Conservation (phyloP, 1,140 invertebrate genomes). For the Drosophila subpulchrella region DNA sequence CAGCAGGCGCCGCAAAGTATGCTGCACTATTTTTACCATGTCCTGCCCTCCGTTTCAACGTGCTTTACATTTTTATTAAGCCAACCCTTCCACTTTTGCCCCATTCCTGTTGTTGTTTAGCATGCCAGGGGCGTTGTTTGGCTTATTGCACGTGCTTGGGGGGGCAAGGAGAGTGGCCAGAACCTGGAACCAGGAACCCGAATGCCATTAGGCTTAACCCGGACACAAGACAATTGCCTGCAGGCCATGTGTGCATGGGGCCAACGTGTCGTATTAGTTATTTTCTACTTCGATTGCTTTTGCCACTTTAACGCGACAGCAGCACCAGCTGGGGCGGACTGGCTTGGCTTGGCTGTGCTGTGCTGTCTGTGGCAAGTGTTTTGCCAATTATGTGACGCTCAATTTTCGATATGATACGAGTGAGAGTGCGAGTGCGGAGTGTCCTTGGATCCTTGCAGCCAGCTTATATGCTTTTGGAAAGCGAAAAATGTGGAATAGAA, state of each 20-base stretch:
- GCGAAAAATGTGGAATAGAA: constrained; percentile 5
- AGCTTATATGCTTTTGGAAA: constrained; percentile 17
- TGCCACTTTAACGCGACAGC: constrained; percentile 80
- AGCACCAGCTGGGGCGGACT: constrained; percentile 25
- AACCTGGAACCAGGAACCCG: constrained; percentile 20
- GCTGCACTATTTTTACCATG: constrained; percentile 78
- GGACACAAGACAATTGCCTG: constrained; percentile 79
- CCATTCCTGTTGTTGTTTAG: constrained; percentile 63
- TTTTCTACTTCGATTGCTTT: constrained; percentile 83
- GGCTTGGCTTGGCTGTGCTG: not conserved
- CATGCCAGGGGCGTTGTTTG: constrained; percentile 80
- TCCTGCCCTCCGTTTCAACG: constrained; percentile 49
- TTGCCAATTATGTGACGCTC: constrained; percentile 78
- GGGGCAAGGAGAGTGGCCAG: constrained; percentile 2
- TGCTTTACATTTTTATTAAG: constrained; percentile 84
- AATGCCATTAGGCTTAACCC: constrained; percentile 79
- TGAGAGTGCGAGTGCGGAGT: not conserved
- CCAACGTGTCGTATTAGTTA: constrained; percentile 82
- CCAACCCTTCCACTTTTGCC: constrained; percentile 56
- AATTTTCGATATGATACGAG: constrained; percentile 68
- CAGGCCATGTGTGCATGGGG: constrained; percentile 69
- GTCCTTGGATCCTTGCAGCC: not conserved
- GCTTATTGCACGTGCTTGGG: constrained; percentile 80
- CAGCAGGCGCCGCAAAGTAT: constrained; percentile 64
- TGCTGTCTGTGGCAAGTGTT: constrained; percentile 56